These are phyloP conservation scores for Metacarcinus magister DNA, from an alignment of 2,888 invertebrate species.

Conservation along the genomic window DNA sequence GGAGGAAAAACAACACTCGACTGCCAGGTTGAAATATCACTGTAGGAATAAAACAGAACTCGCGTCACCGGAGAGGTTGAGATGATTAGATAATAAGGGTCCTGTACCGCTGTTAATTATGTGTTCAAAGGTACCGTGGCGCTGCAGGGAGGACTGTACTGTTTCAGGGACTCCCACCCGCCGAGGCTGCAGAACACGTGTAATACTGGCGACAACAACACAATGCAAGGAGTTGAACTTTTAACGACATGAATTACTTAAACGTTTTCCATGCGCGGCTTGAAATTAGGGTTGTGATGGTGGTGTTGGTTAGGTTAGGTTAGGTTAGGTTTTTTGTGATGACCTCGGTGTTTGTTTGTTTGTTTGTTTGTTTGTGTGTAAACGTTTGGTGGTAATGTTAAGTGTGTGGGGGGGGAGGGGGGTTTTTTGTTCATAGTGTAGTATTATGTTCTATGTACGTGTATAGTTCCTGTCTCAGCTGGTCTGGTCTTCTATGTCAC, in stretches of 20 bases:
- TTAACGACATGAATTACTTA: conserved; percentile 5
- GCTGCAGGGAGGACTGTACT: background rate
- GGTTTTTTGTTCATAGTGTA: background rate
- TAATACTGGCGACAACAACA: background rate
- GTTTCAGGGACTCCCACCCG: background rate
- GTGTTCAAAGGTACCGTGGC: background rate
- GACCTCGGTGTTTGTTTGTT: background rate
- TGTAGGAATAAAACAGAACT: background rate
- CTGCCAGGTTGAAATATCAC: conserved; percentile 26
- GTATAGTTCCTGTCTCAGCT: background rate
- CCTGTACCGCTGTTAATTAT: background rate
- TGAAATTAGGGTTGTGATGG: conserved; percentile 12
- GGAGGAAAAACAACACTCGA: background rate
- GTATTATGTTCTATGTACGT: background rate
- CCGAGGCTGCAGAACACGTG: background rate
- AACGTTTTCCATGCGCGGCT: background rate
- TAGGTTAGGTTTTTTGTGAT: no score
- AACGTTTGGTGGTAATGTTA: background rate
- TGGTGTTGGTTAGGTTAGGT: background rate
- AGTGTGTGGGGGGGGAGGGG: background rate
- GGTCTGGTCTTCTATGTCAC: background rate
- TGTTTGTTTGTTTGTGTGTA: background rate
- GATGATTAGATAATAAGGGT: conserved; percentile 9
- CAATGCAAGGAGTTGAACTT: background rate
- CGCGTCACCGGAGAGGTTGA: background rate